These are phyloP conservation scores for Ammodytes dubius DNA, from an alignment of 2,113 vertebrate species.

Conservation along the genomic window DNA sequence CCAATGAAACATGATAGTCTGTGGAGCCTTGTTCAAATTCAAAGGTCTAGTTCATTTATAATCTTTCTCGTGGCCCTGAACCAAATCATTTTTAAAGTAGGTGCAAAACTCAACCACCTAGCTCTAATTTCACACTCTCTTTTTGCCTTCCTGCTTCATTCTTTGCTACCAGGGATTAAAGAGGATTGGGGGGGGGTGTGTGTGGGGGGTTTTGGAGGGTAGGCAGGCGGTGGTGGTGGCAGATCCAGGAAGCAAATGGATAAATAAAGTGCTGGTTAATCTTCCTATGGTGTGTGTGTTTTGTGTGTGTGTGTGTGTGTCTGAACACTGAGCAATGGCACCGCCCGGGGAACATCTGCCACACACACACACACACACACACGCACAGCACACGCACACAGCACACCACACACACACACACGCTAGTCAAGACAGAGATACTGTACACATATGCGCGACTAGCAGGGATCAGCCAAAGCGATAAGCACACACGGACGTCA, in stretches of 20 bases:
- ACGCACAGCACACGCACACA: conserved; percentile 54
- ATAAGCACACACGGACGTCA: conserved; percentile 82
- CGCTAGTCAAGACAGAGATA: conserved; percentile 46
- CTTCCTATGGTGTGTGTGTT: conserved; percentile 69
- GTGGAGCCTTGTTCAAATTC: background rate
- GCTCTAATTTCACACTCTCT: conserved; percentile 10
- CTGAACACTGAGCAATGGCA: conserved; percentile 78
- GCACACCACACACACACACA: conserved; percentile 56
- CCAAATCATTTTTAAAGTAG: conserved; percentile 23
- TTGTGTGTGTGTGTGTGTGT: conserved; percentile 54
- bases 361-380: conserved; percentile 57
- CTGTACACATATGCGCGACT: conserved; percentile 54
- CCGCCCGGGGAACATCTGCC: conserved; percentile 81
- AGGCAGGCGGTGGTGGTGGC: conserved; percentile 3
- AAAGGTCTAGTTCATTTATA: background rate
- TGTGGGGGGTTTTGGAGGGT: conserved; percentile 8
- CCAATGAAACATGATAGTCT: background rate
- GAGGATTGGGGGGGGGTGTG: conserved; percentile 48
- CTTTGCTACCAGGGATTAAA: conserved; percentile 77
- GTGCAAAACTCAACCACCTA: conserved; percentile 34
- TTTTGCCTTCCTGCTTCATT: conserved; percentile 33
- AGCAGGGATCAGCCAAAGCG: conserved; percentile 80
- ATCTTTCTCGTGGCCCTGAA: conserved; percentile 1
- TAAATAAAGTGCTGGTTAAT: conserved; percentile 80
- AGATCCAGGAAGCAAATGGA: conserved; percentile 73